phyloP scores from a whole-genome alignment of 2,113 vertebrate genomes.

The Cyphomyrus plagiostoma region DNA sequence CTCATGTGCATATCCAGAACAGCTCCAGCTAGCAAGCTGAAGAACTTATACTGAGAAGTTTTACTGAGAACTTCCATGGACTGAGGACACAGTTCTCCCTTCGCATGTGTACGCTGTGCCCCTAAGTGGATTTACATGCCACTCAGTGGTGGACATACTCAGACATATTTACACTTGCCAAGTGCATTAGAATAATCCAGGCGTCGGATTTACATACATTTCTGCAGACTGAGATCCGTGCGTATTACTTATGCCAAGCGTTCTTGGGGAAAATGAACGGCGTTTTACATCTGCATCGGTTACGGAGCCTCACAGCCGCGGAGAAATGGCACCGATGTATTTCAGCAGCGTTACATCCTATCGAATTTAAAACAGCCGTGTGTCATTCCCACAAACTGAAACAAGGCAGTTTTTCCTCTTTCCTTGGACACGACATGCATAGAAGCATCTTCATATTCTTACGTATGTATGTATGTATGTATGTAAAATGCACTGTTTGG shows the following conservation, averaged over 20 bases:
- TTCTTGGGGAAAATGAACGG: neutral
- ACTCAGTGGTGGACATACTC: neutral
- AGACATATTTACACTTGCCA: conserved; percentile 10
- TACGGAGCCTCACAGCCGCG: neutral
- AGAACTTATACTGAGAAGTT: neutral
- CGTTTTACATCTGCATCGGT: neutral
- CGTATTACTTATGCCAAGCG: neutral
- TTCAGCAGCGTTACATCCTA: neutral
- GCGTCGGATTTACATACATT: conserved; percentile 1
- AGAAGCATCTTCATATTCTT: neutral
- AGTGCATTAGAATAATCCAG: conserved; percentile 4
- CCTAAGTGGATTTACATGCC: conserved; percentile 1
- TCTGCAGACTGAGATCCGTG: neutral
- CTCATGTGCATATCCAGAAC: no score
- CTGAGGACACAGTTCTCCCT: neutral
- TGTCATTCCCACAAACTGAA: neutral
- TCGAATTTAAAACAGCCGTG: neutral
- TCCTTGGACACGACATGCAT: neutral
- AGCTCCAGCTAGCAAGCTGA: no score
- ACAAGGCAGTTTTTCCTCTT: neutral
- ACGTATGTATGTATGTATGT: neutral
- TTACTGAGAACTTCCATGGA: neutral
- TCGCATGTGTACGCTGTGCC: neutral
- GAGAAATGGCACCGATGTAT: neutral
- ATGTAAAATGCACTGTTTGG: neutral